These are phyloP conservation scores for Chlorodrepanis virens DNA, from an alignment of 2,113 vertebrate species.

Conservation along the genomic window DNA sequence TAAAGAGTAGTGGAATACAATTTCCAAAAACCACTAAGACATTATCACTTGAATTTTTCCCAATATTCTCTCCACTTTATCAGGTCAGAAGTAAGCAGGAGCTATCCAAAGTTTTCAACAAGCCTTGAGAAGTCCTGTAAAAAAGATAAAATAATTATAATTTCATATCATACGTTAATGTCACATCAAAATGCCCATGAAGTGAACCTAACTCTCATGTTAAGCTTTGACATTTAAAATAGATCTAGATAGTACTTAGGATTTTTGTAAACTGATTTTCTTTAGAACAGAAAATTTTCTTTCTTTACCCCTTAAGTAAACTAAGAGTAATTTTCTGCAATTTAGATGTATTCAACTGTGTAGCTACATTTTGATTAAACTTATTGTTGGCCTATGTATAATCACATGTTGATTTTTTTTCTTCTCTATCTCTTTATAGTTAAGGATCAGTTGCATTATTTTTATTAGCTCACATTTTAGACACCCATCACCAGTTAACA, in stretches of 20 bases:
- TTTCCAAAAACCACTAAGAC: not conserved
- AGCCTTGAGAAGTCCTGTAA: not conserved
- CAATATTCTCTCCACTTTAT: not conserved
- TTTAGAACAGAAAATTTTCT: not conserved
- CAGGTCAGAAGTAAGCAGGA: not conserved
- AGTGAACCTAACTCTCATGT: not conserved
- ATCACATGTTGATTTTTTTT: not conserved
- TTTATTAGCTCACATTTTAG: not conserved
- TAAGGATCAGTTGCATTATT: not conserved
- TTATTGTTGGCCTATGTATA: slow-evolving; percentile 3
- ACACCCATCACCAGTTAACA: not conserved
- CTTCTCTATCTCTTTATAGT: not conserved
- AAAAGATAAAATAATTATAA: not conserved
- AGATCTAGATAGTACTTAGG: not conserved
- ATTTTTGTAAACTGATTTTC: not conserved
- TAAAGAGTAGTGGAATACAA: not conserved
- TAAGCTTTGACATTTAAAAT: not conserved
- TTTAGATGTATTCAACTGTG: slow-evolving; percentile 15
- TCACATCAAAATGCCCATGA: not conserved
- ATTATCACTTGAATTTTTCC: not conserved
- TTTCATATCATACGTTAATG: not conserved
- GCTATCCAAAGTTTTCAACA: not conserved
- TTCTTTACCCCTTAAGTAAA: slow-evolving; percentile 9
- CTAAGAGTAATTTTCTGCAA: slow-evolving; percentile 13
- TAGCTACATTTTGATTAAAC: slow-evolving; percentile 43